Evolutionary conservation across 2,797 vertebrate genomes (phyloP).

Genomic region (Pseudochirops cupreus): DNA sequence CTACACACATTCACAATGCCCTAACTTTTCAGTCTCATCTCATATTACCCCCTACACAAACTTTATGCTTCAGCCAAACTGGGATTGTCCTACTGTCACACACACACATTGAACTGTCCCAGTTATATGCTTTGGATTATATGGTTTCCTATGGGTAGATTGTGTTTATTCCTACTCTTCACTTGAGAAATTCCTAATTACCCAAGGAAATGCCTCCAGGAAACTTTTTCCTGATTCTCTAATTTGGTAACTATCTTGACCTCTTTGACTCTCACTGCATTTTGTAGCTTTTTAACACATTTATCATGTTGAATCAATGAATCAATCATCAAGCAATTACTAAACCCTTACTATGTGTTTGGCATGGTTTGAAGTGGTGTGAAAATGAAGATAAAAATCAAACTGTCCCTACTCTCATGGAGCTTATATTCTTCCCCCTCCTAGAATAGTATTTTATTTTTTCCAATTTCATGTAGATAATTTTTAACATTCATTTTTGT

Average conservation of each 20-base stretch:
- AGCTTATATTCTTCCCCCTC: neutral
- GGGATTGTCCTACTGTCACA: neutral
- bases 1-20: neutral
- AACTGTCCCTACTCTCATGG: neutral
- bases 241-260: neutral
- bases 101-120: neutral
- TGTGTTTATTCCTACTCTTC: neutral
- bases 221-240: neutral
- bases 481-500: no score
- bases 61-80: neutral
- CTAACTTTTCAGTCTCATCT: neutral
- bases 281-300: neutral
- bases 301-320: neutral
- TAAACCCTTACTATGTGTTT: neutral
- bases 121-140: neutral
- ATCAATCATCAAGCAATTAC: neutral
- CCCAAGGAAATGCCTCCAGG: neutral
- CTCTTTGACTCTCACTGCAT: neutral
- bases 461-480: no score
- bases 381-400: neutral
- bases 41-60: neutral
- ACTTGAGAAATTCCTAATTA: neutral
- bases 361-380: neutral
- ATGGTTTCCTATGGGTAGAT: neutral
- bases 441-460: no score